Evolutionary conservation across 2,797 vertebrate species (phyloP), one percentile per base, ranked within the genome.

Genomic region (Cirrhinus mrigala): DNA sequence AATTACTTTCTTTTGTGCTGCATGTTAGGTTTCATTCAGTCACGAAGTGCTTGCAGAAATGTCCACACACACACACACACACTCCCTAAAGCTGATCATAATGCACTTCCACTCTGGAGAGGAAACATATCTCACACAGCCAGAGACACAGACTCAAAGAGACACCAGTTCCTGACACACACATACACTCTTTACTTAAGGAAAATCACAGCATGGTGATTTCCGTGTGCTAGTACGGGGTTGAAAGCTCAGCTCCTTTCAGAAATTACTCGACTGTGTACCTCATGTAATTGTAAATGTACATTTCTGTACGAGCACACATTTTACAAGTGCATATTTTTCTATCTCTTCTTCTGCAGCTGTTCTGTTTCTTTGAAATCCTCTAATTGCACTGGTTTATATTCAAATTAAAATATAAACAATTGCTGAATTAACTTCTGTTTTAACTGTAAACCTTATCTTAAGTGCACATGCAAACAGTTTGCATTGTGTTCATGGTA

Each of bases 121-220:
- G 84, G 88, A 89, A 87, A 84, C 88, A 86, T 87, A 89, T 87
- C 88, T 89, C 81, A 82, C 81, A 89, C 44, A 69, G 60, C 73
- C 86, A 86, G 84, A 64, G 84, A 79, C 60, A 56, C 68, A 81
- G 74, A 70, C 60, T 86, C 82, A 87, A 84, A 89, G 29, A 84
- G 84, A 89, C 88, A 87, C 80, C 74, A 85, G 83, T 87, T 89
- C 86, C 77, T 83, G 76, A 84, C 83, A 85, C 82, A 85, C 75
- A 85, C 74, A 85, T 58, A 74, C 68, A 84, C 79, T 74, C 81
- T 84, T 83, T 85, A 86, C 84, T 79, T 62, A 82, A 85, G 77
- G 58, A 85, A 77, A 83, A 74, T 69, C 64, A 44, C 79, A 78
- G 60, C 40, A 52, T 78, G 66, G 81, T 86, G 81, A 70, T 79